Base-by-base conservation (phyloP, 2,888 invertebrate species). In the Pollenia angustigena region DNA sequence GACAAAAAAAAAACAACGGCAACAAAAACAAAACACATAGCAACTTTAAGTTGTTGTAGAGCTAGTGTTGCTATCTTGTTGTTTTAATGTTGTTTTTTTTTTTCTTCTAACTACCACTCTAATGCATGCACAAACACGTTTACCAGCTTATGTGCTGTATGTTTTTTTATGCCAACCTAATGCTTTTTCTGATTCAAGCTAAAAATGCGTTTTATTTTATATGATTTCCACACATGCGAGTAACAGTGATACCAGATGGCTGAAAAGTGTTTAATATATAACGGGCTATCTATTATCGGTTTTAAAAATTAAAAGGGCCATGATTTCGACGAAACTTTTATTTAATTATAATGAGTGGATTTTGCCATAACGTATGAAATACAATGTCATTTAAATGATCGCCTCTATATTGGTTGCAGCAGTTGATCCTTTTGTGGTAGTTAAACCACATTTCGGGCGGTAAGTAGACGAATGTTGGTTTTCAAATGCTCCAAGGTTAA, bases 111-210 rank as follows among this genome's bases (percentile, higher is more conserved):
- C 75, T 75, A 75, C 44, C 18, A 44, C 46, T 68, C 58, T 60
- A 50, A 66, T 83, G 83, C 78, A 83, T 79, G 66, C 72, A 84
- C 72, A 74, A 66, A 68, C 79, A 74, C 52, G 72, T 72, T 66
- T 46, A 52, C 64, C 32, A 66, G 64, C 46, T 58, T 50, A 16
- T 54, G 6, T 32, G 32, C 32, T 32, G 23, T 42, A 16, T 14
- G 60, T 8, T 52, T 14, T 68, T 23, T 32, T 50, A 44, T 44
- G 23, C 1, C 44, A 23, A 68, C 44, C 68, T 60, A 68, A 81
- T 81, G 50, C 10, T 54, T 40, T 69, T 82, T 76, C 60, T 60
- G 69, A 52, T 60, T 60, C 62, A 54, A 50, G 48, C 62, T 54
- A 46, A 64, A 56, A 69, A 56, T 69, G 50, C 32, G n/a, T 79